Percentiles rank a stretch among this genome's conserved stretches.
Conservation (phyloP, 2,888 invertebrate species). For the Meteorus cinctellus region DNA sequence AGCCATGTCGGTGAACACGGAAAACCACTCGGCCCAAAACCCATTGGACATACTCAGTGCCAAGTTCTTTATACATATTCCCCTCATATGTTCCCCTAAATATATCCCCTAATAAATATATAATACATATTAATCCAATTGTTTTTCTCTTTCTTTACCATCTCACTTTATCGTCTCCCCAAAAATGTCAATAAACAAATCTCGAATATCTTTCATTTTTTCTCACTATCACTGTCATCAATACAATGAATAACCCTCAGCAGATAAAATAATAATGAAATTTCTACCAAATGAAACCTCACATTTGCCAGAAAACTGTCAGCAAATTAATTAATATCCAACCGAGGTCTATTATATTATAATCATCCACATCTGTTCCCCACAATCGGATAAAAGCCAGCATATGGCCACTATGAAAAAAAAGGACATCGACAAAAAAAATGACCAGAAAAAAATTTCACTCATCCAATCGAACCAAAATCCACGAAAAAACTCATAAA, state of each 20-base stretch:
- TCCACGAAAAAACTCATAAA: no score
- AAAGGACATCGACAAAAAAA: neutral
- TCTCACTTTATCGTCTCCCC: no score
- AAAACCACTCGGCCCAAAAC: conserved; percentile 47
- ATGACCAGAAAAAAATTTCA: no score
- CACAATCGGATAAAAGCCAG: neutral
- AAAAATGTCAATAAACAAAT: neutral
- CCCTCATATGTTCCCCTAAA: neutral
- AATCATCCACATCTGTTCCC: conserved; percentile 22
- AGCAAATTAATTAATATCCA: conserved; percentile 22
- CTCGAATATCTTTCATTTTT: neutral
- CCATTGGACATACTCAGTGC: conserved; percentile 32
- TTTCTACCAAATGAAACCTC: conserved; percentile 5
- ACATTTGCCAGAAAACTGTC: conserved; percentile 1
- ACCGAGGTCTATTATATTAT: neutral
- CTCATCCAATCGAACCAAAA: no score
- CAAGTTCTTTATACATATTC: neutral
- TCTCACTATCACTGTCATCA: neutral
- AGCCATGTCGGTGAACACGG: conserved; percentile 44
- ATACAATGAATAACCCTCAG: neutral
- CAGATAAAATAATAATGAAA: conserved; percentile 4
- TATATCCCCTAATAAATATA: neutral
- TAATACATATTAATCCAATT: neutral
- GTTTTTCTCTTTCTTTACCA: neutral
- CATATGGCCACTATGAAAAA: neutral